Percentiles rank a stretch among this genome's conserved stretches.
Evolutionary conservation across 2,888 invertebrate species (phyloP).

Genomic region (Nephrotoma guestfalica): DNA sequence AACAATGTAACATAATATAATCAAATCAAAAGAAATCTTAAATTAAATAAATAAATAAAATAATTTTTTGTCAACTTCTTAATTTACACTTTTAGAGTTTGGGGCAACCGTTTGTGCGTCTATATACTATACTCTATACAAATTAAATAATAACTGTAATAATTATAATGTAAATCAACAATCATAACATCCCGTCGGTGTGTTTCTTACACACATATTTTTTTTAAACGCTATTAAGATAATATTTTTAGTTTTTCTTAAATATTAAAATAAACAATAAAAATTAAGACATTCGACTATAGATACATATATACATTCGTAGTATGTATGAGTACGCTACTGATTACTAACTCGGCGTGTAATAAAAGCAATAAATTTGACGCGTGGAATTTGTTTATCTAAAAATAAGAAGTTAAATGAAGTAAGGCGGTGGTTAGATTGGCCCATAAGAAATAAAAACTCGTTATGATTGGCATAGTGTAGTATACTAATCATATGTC

Average conservation of each 20-base stretch:
- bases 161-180: neutral
- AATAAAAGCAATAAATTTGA: neutral
- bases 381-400: neutral
- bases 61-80: neutral
- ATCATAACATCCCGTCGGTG: neutral
- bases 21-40: neutral
- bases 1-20: neutral
- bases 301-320: neutral
- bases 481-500: conserved; percentile 10
- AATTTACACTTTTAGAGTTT: neutral
- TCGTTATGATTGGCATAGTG: conserved; percentile 8
- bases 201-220: neutral
- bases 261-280: neutral
- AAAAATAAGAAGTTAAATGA: neutral
- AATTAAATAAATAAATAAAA: neutral
- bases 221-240: neutral
- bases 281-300: neutral
- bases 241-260: neutral
- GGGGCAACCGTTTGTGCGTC: neutral
- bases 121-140: neutral
- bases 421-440: neutral
- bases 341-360: neutral
- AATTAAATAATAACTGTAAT: neutral
- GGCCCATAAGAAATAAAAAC: neutral
- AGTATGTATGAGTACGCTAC: neutral